Base-by-base conservation (phyloP, 2,888 invertebrate genomes). In the Oscheius sp. region DNA sequence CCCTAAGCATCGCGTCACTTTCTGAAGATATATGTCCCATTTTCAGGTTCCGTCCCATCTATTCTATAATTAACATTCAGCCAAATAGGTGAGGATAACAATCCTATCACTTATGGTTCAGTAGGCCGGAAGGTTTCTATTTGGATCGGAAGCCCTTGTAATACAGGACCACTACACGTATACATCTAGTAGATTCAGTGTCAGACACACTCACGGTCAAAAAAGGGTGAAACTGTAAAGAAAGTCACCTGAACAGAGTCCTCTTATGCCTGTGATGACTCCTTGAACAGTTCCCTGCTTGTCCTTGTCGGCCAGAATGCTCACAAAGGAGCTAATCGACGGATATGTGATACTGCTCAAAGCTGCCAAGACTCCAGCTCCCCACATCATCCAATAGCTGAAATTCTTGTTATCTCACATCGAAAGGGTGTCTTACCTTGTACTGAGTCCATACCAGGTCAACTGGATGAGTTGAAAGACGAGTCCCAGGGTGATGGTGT, bases 221-320 rank as follows among this genome's bases (percentile, higher is more conserved):
- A 68, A 53, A n/a, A 47, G 3, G 21, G 21, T 21, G 21, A 21
- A 63, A 21, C 5, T 42, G 13, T 48, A 32, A 50, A 66, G 50
- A 11, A n/a, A 21, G 21, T 21, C 21, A 21, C 98, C 98, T 90
- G 97, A 96, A 89, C 99, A 99, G 66, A 99, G 92, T 0, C 99
- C 98, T 79, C 98, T 92, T 92, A 99, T 97, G 13, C 99, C 99
- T 0, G 99, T 99, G 68, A 99, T 95, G 93, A 99, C 96, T 79
- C 99, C 98, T 91, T 96, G 96, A 76, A 95, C 95, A 50, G 95
- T 93, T 75, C 94, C 99, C 92, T 99, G 99, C 89, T 96, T 93
- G 90, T 99, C 98, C n/a, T 95, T 94, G 88, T 96, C 94, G 81
- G 97, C 96, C 91, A 97, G 96, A 89, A 96, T 94, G 13, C 97